A percentile compares a stretch with the other conserved stretches of the same genome.
Evolutionary conservation across 1,140 invertebrate genomes (phyloP).

Genomic region (Pentalonia nigronervosa): DNA sequence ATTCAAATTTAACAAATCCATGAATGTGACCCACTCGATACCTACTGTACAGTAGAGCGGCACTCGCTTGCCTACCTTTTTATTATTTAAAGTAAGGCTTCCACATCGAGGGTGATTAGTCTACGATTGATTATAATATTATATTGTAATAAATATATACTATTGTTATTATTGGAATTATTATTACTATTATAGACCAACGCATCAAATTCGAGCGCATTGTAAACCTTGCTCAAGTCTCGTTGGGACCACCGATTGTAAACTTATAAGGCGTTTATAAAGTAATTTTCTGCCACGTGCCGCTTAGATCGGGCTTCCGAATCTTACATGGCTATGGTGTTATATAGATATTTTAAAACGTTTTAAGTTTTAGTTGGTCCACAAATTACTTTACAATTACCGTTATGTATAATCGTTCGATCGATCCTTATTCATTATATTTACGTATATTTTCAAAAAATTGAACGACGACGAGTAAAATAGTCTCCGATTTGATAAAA

Average conservation of each 20-base stretch:
- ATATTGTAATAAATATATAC: not conserved
- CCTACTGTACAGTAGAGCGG: too few species aligned
- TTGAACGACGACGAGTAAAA: not conserved
- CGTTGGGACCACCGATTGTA: not conserved
- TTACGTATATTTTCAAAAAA: not conserved
- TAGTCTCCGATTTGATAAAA: not conserved
- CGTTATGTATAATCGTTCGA: not conserved
- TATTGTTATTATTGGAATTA: not conserved
- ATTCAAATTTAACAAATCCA: too few species aligned
- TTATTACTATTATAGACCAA: not conserved
- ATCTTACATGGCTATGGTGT: not conserved
- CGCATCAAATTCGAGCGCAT: not conserved
- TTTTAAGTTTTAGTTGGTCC: not conserved
- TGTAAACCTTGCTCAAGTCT: not conserved
- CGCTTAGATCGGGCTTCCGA: not conserved
- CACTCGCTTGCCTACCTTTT: too few species aligned
- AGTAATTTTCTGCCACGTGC: not conserved
- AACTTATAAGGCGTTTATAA: slow-evolving; percentile 14
- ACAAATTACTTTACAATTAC: not conserved
- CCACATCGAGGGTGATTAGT: too few species aligned
- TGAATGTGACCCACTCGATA: too few species aligned
- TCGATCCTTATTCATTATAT: not conserved
- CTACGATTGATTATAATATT: not conserved
- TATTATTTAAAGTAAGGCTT: too few species aligned
- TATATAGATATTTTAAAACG: not conserved